phyloP scores from a whole-genome alignment of 2,797 vertebrate genomes.

The Hybognathus amarus region DNA sequence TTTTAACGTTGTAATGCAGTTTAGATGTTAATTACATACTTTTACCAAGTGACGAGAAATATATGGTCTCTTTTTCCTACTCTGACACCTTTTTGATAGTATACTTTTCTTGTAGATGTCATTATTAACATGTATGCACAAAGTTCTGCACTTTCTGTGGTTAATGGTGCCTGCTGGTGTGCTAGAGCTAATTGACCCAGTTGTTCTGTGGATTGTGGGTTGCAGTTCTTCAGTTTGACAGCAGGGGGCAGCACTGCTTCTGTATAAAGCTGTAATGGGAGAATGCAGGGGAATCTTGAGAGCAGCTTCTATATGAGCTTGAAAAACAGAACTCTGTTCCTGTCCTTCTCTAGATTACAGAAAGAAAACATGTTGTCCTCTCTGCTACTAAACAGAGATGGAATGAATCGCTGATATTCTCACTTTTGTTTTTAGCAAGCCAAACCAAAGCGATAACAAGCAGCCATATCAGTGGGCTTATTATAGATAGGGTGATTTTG shows the following conservation, averaged over 20 bases:
- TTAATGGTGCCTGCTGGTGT: background rate
- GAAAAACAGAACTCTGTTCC: slow-evolving; percentile 18
- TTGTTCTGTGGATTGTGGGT: background rate
- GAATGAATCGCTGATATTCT: background rate
- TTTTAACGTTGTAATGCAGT: background rate
- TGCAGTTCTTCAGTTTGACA: slow-evolving; percentile 23
- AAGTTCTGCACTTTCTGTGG: background rate
- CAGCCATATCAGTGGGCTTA: background rate
- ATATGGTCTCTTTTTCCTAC: background rate
- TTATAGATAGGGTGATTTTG: background rate
- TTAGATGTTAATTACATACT: background rate
- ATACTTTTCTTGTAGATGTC: background rate
- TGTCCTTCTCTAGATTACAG: slow-evolving; percentile 1
- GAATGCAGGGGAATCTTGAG: background rate
- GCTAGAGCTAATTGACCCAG: background rate
- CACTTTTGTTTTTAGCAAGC: background rate
- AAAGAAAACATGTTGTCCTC: slow-evolving; percentile 31
- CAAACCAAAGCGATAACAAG: background rate
- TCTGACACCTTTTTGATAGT: background rate
- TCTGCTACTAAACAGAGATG: slow-evolving; percentile 17
- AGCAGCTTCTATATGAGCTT: slow-evolving; percentile 9
- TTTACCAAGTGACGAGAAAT: background rate
- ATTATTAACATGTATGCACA: background rate
- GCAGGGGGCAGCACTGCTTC: slow-evolving; percentile 56
- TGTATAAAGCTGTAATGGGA: background rate